Evolutionary conservation across 2,113 vertebrate species (phyloP), one percentile per base, ranked within the genome.

Genomic region (Nymphicus hollandicus): DNA sequence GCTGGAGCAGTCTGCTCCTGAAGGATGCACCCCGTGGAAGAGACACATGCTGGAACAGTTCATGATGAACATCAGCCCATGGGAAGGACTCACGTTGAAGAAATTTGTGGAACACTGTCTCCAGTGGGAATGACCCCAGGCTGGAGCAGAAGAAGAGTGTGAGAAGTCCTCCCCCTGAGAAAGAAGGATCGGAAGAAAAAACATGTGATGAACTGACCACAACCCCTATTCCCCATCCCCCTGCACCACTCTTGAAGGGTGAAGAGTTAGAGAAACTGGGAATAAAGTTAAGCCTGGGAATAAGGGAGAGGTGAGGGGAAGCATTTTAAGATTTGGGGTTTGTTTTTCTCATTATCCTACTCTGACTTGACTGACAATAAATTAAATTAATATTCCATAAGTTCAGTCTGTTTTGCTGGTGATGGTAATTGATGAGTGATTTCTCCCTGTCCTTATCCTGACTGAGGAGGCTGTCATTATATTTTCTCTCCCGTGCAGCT

Each of bases 281-380:
- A n/a, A 19, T 37, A 12, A 44, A 13, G 28, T 39, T 46, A 44
- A 64, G 9, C 7, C 22, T 6, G 15, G 11, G n/a, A 64, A 41
- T 13, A 43, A 55, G 2, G 8, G 35, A 35, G 24, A 28, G 4
- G 18, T 53, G 5, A 2, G 7, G 15, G 2, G 10, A 10, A 6
- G 5, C 63, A 6, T 5, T 74, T 29, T 69, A 55, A 68, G 10
- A 56, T 56, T 11, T 73, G 20, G 13, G 20, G 22, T 58, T 9
- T 49, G 65, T 63, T 27, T 53, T 73, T 70, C 43, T 76, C 13
- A n/a, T 53, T 61, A 7, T 37, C 4, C 49, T 44, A 39, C 24
- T 72, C 31, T 29, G 19, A 52, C 39, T 43, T 52, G 13, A 52
- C 16, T 46, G 11, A 14, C 19, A 65, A 65, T 23, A 31, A 82